These are phyloP conservation scores for Sandelia bainsii DNA, from an alignment of 2,797 vertebrate species.

Conservation along the genomic window DNA sequence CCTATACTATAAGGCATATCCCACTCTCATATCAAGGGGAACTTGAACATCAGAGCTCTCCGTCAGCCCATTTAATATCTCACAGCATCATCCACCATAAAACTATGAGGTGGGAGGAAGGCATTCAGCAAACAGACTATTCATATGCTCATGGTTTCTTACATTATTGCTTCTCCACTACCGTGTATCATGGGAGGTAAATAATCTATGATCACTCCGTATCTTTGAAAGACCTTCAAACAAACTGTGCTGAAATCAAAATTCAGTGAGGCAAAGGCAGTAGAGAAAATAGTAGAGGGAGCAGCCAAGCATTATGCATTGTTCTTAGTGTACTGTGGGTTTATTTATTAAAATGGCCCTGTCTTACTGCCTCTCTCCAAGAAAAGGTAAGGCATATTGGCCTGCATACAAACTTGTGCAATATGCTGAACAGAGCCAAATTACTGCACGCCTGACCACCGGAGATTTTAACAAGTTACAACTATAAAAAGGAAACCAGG, in stretches of 20 bases:
- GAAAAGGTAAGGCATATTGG: slow-evolving; percentile 32
- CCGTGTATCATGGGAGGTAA: slow-evolving; percentile 45
- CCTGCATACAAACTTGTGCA: slow-evolving; percentile 53
- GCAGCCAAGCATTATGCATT: slow-evolving; percentile 61
- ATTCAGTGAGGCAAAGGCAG: slow-evolving; percentile 42
- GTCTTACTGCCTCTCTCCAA: slow-evolving; percentile 46
- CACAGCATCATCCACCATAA: slow-evolving; percentile 65
- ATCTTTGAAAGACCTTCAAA: slow-evolving; percentile 48
- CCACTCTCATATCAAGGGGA: slow-evolving; percentile 58
- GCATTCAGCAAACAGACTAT: slow-evolving; percentile 50
- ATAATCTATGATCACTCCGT: slow-evolving; percentile 45
- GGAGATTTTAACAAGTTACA: slow-evolving; percentile 50
- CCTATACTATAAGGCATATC: slow-evolving; percentile 54
- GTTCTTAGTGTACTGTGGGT: slow-evolving; percentile 42
- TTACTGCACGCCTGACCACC: slow-evolving; percentile 59
- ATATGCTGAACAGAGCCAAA: slow-evolving; percentile 49
- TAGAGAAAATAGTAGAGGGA: slow-evolving; percentile 40
- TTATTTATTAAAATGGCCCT: slow-evolving; percentile 64
- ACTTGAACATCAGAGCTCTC: slow-evolving; percentile 69
- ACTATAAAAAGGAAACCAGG: slow-evolving; percentile 55
- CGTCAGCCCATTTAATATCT: slow-evolving; percentile 67
- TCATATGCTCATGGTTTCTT: slow-evolving; percentile 49
- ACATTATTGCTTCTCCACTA: slow-evolving; percentile 62
- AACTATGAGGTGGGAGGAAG: slow-evolving; percentile 68
- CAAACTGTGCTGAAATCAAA: slow-evolving; percentile 37